A percentile compares a stretch with the other conserved stretches of the same genome.
Evolutionary conservation across 2,797 vertebrate genomes (phyloP).

Genomic region (Halcyon chelicuti): DNA sequence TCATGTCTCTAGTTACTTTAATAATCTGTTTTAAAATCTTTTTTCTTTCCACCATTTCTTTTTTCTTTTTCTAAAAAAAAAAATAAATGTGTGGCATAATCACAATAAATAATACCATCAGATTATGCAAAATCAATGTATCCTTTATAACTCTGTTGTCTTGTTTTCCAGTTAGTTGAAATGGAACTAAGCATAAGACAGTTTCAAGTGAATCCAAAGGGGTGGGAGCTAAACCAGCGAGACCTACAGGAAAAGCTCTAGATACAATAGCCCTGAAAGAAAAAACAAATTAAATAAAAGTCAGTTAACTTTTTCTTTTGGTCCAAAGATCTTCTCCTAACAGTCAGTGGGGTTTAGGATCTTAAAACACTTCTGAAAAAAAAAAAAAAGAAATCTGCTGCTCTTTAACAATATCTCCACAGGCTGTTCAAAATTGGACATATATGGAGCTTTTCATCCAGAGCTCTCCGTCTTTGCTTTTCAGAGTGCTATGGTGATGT

Average conservation of each 20-base stretch:
- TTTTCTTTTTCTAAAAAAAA: background rate
- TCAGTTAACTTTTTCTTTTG: background rate
- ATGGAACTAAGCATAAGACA: background rate
- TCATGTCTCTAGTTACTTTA: background rate
- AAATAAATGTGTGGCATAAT: background rate
- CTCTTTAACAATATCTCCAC: background rate
- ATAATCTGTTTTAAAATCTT: background rate
- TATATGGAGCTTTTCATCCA: background rate
- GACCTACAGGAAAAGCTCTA: background rate
- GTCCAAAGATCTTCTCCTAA: background rate
- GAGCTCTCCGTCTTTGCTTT: background rate
- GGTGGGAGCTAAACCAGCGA: background rate
- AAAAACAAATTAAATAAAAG: background rate
- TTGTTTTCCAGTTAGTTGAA: background rate
- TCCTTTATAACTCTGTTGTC: background rate
- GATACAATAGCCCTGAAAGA: background rate
- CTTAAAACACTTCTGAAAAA: background rate
- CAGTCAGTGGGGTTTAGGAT: background rate
- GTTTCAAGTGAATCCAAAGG: background rate
- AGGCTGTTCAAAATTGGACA: background rate
- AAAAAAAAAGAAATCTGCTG: background rate
- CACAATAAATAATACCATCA: background rate
- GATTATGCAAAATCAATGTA: background rate
- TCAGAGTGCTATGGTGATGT: background rate
- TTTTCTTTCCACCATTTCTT: rapidly evolving